Evolutionary conservation across 2,888 invertebrate genomes (phyloP).

Genomic region (Seira ritae): DNA sequence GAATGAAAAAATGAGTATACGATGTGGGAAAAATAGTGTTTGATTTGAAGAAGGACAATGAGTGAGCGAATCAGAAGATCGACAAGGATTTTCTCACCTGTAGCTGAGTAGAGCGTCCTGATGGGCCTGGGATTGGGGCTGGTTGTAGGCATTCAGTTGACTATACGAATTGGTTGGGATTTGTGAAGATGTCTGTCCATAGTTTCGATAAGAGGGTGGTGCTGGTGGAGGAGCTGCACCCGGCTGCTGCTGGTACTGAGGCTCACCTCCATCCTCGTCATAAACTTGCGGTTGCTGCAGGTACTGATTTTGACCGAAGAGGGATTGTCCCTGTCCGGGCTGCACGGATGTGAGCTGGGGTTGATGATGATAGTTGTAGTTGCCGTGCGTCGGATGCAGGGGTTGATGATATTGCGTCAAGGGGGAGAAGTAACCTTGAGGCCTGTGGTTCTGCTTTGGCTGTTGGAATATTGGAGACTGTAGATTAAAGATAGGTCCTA

Average conservation of each 20-base stretch:
- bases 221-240: constrained; percentile 62
- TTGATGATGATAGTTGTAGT: constrained; percentile 52
- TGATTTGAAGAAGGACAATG: constrained; percentile 25
- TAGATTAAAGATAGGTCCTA: constrained; percentile 61
- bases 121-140: constrained; percentile 74
- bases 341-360: constrained; percentile 12
- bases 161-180: constrained; percentile 73
- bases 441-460: constrained; percentile 59
- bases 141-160: constrained; percentile 67
- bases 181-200: constrained; percentile 75
- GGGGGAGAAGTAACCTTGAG: constrained; percentile 72
- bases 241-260: constrained; percentile 46
- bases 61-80: constrained; percentile 48
- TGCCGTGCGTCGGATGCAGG: constrained; percentile 56
- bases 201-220: constrained; percentile 74
- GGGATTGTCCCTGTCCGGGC: constrained; percentile 42
- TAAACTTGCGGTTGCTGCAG: constrained; percentile 56
- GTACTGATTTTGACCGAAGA: constrained; percentile 57
- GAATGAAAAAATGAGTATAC: constrained; percentile 33
- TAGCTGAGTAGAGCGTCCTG: constrained; percentile 85
- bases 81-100: constrained; percentile 75
- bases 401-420: constrained; percentile 71
- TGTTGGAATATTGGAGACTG: constrained; percentile 60
- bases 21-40: constrained; percentile 29
- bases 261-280: constrained; percentile 37